Evolutionary conservation across 1,140 invertebrate genomes (phyloP).

Genomic region (Lysiphlebus fabarum): DNA sequence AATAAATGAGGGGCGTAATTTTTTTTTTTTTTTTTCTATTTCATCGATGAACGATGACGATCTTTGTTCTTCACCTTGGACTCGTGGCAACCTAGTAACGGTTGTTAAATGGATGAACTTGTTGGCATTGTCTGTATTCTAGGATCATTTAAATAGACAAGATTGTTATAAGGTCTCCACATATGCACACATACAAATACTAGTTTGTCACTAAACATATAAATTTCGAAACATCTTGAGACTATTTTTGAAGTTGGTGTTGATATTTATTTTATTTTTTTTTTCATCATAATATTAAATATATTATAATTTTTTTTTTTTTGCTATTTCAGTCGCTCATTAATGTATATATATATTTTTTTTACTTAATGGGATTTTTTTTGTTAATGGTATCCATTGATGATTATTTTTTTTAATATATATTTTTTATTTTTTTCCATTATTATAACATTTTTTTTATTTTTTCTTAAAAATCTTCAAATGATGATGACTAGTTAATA

Average conservation of each 20-base stretch:
- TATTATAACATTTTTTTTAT: too few species aligned
- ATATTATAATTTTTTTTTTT: too few species aligned
- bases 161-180: background rate
- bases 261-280: background rate
- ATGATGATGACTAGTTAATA: too few species aligned
- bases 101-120: background rate
- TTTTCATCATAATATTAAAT: background rate
- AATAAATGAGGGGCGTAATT: too few species aligned
- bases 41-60: conserved; percentile 7
- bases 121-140: background rate
- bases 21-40: background rate
- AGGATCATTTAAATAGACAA: background rate
- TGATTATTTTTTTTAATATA: background rate
- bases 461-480: too few species aligned
- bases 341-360: too few species aligned
- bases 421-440: too few species aligned
- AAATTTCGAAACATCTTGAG: conserved; percentile 1
- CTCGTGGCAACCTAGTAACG: background rate
- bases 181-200: background rate
- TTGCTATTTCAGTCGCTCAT: too few species aligned
- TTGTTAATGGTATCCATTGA: too few species aligned
- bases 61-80: conserved; percentile 8
- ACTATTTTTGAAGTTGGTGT: conserved; percentile 10
- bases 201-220: conserved; percentile 1
- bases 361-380: background rate